Evolutionary conservation across 2,113 vertebrate genomes (phyloP), one percentile per base, ranked within the genome.

Genomic region (Leiothrix lutea): DNA sequence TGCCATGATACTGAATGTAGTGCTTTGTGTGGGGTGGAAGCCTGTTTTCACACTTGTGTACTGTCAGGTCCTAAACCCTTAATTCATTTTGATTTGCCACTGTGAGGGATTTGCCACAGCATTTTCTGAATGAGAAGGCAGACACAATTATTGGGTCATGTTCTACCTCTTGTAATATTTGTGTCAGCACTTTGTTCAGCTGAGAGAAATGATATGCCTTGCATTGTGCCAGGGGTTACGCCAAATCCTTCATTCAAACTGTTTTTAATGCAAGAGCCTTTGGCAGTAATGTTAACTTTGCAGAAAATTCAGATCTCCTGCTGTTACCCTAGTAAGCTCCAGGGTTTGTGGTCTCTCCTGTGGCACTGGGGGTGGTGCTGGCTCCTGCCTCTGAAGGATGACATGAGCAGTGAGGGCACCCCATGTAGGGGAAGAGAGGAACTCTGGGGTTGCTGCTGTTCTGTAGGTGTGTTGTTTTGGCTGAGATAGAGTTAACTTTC

Each of bases 351-450:
- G 21, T 81, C 14, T 66, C 31, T 47, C 19, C 29, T 61, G 9
- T 61, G 54, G 12, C 19, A 6, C 62, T 2, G 2, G 17, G 19
- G 5, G 44, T 44, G 45, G 2, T 8, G 8, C 12, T 51, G 70
- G 38, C 45, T 86, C 16, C 67, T 48, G 16, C 3, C 35, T 42
- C 20, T 25, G 25, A 44, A 13, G 26, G 6, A 5, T 3, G 7
- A 12, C 21, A 23, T 7, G 26, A 29, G 11, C 25, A 91, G 14
- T 28, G 35, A 78, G 28, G 9, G 48, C 26, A 42, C 12, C n/a
- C 7, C 12, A 7, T 1, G 8, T 31, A 31, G 0, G 0, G 26
- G 12, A 86, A 29, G 8, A 87, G n/a, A 35, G 8, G 20, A 12
- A 8, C 35, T 40, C 42, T 36, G 71, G 18, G 6, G 12, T 8